A percentile compares a stretch with the other conserved stretches of the same genome.
Conservation (phyloP, 2,113 vertebrate genomes). For the Calidris pugnax region DNA sequence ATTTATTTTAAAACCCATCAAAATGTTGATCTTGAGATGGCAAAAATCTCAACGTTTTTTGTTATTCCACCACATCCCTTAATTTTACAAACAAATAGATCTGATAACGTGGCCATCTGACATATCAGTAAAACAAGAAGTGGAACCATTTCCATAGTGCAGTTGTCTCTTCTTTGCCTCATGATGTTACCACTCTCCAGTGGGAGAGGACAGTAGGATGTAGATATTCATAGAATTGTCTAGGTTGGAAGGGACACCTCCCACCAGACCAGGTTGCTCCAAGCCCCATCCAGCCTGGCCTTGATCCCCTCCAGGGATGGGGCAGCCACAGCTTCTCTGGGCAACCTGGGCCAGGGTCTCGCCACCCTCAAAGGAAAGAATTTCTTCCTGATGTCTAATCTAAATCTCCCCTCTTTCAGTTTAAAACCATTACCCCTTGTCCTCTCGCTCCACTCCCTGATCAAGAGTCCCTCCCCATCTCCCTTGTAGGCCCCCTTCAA, state of each 20-base stretch:
- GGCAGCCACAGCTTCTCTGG: too few species aligned
- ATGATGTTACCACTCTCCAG: fast-evolving
- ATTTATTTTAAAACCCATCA: neutral
- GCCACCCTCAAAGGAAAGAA: too few species aligned
- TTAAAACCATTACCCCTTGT: too few species aligned
- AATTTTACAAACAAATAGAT: neutral
- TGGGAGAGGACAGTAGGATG: neutral
- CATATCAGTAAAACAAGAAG: neutral
- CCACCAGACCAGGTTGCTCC: too few species aligned
- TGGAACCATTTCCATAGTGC: neutral
- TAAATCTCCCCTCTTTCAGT: too few species aligned
- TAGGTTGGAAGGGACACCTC: neutral
- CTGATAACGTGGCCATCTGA: neutral
- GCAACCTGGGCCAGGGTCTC: too few species aligned
- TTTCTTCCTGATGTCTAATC: too few species aligned
- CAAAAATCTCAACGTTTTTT: neutral
- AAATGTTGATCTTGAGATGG: neutral
- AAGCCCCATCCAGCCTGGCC: too few species aligned
- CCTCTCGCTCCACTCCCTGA: too few species aligned
- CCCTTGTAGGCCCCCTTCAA: too few species aligned
- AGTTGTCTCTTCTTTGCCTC: neutral
- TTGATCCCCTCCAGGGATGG: too few species aligned
- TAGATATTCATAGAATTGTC: neutral
- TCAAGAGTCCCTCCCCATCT: too few species aligned
- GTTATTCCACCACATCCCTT: neutral